Conservation (phyloP, 1,140 invertebrate genomes). For the Sinella curviseta region DNA sequence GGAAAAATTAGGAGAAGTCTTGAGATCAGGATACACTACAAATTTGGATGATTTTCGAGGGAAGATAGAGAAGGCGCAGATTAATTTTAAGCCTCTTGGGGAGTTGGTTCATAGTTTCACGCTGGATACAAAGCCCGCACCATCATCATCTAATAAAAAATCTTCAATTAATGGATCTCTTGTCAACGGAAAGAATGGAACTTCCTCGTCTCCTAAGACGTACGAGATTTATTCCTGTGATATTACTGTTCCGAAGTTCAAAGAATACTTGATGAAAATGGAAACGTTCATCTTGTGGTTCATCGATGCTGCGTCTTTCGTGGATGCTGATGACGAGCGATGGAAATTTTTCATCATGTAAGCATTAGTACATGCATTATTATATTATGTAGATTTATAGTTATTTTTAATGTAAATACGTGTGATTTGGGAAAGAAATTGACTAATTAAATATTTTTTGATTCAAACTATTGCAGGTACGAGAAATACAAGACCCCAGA, state of each 20-base stretch:
- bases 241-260: conserved; percentile 69
- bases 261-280: conserved; percentile 76
- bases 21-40: conserved; percentile 62
- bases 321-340: conserved; percentile 86
- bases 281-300: conserved; percentile 94
- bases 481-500: conserved; percentile 72
- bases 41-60: conserved; percentile 72
- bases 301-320: conserved; percentile 89
- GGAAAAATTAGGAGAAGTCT: conserved; percentile 63
- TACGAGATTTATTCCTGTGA: conserved; percentile 82
- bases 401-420: neutral
- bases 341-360: conserved; percentile 92
- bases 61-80: conserved; percentile 67
- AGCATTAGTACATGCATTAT: conserved; percentile 53
- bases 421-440: neutral
- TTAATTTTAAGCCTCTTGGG: conserved; percentile 69
- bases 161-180: neutral
- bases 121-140: neutral
- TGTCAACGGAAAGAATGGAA: neutral
- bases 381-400: neutral
- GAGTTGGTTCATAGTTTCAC: conserved; percentile 65
- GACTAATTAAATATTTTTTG: neutral
- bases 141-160: neutral
- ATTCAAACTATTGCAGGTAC: conserved; percentile 62
- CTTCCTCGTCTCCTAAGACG: conserved; percentile 52